These are phyloP conservation scores for Trichopoda pennipes DNA, from an alignment of 2,888 invertebrate genomes.

Conservation along the genomic window DNA sequence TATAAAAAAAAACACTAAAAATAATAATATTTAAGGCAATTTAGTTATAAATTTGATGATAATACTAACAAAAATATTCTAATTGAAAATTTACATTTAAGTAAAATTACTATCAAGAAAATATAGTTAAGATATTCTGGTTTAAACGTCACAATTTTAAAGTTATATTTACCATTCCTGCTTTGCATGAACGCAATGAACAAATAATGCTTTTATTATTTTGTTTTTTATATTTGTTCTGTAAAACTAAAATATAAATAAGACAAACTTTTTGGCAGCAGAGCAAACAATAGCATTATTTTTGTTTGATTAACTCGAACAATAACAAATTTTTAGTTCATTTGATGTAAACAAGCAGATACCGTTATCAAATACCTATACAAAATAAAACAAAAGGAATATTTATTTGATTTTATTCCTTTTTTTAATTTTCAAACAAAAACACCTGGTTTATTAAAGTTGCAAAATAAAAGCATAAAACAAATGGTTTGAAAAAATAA, in stretches of 20 bases:
- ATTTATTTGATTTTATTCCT: too few relatives aligned
- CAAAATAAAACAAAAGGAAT: not conserved
- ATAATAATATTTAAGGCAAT: too few relatives aligned
- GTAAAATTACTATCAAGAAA: too few relatives aligned
- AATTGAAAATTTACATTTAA: too few relatives aligned
- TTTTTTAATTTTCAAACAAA: conserved; percentile 8
- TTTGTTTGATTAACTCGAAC: conserved; percentile 59
- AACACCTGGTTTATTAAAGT: conserved; percentile 50
- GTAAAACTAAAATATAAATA: conserved; percentile 8
- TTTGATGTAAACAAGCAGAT: conserved; percentile 34
- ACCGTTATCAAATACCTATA: conserved; percentile 26
- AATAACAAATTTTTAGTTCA: conserved; percentile 49
- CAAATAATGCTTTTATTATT: conserved; percentile 20
- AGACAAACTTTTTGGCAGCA: conserved; percentile 47
- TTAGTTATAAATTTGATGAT: too few relatives aligned
- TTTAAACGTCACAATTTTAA: too few relatives aligned
- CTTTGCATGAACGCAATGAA: not conserved
- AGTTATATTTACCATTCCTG: too few relatives aligned
- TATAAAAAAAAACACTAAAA: too few relatives aligned
- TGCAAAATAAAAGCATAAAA: not conserved
- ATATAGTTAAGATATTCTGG: too few relatives aligned
- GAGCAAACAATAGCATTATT: conserved; percentile 53
- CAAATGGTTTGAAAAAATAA: conserved; percentile 3
- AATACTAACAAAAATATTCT: too few relatives aligned
- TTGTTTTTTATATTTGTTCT: conserved; percentile 2